Percentiles rank a stretch among this genome's conserved stretches.
phyloP scores from a whole-genome alignment of 2,888 invertebrate species.

The Hecatera dysodea region DNA sequence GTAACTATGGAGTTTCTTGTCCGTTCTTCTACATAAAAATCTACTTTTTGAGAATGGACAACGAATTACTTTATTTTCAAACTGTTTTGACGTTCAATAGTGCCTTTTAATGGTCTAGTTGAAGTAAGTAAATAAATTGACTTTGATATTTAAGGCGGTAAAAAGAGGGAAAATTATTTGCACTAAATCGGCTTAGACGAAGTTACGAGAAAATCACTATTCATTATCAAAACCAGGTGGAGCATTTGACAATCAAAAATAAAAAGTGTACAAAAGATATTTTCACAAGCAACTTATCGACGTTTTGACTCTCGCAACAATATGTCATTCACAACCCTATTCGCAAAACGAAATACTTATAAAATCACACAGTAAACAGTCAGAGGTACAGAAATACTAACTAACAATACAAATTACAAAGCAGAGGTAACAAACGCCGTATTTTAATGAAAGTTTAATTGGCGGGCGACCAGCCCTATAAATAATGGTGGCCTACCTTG shows the following conservation, averaged over 20 bases:
- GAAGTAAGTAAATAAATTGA: too few relatives aligned
- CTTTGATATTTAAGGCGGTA: too few relatives aligned
- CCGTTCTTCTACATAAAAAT: too few relatives aligned
- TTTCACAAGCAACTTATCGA: neutral
- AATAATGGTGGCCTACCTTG: slow-evolving; percentile 63
- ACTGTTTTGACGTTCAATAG: too few relatives aligned
- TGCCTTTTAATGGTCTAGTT: too few relatives aligned
- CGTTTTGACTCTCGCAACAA: slow-evolving; percentile 14
- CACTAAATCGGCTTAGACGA: too few relatives aligned
- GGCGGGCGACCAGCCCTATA: slow-evolving; percentile 65
- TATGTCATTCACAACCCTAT: slow-evolving; percentile 25
- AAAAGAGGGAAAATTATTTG: too few relatives aligned
- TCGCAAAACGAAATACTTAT: slow-evolving; percentile 9
- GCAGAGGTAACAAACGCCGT: slow-evolving; percentile 57
- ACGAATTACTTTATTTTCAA: too few relatives aligned
- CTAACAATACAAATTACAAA: slow-evolving; percentile 57
- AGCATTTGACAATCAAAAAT: neutral
- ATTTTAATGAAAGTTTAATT: slow-evolving; percentile 74
- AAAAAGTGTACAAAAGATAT: neutral
- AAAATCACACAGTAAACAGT: slow-evolving; percentile 33
- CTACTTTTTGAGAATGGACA: too few relatives aligned
- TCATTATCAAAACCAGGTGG: neutral
- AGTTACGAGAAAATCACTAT: neutral
- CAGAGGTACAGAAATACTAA: slow-evolving; percentile 37
- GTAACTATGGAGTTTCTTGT: too few relatives aligned